Base-by-base conservation (phyloP, 2,113 vertebrate genomes). In the Dicaeum eximium region DNA sequence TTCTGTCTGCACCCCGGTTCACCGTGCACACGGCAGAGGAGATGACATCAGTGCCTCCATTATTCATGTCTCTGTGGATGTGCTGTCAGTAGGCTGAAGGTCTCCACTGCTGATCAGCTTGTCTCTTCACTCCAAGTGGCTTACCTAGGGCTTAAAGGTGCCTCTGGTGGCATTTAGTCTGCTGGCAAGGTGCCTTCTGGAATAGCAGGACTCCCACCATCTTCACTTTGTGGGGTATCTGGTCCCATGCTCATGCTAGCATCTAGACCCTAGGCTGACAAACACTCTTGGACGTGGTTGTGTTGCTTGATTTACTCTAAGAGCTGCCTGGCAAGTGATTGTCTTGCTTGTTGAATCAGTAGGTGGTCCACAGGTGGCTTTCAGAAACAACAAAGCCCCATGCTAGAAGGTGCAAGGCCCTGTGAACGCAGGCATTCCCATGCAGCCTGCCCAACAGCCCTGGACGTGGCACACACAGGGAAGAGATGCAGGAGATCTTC, bases 31-130 rank as follows among this genome's bases (percentile, higher is more conserved):
- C 65, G 0, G 2, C 40, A 62, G 70, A 87, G 65, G 42, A 81
- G 38, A 23, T 73, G 89, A 65, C 83, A 88, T 66, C 37, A 80
- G 18, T 15, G 27, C 38, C 64, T 96, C 77, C 69, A 58, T 92
- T 94, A 89, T 70, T 89, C 64, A 71, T 83, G 37, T 86, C 28
- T 86, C 11, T 0, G 2, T 62, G 24, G 62, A 51, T 4, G 1
- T 71, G 47, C 92, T 79, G 72, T 86, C 83, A 81, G 51, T 64
- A 70, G 71, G 45, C 58, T 53, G 69, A 42, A 58, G 74, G 38
- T 66, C 60, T 83, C 28, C 35, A 25, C 18, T 7, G 0, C 47
- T 3, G 3, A 38, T 51, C 51, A 89, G 61, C 65, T 85, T 67
- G 35, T 74, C 51, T 30, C 56, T 58, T 86, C 58, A 17, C 11